Percentiles rank a stretch among this genome's conserved stretches.
phyloP scores from a whole-genome alignment of 1,140 invertebrate genomes.

The Calliphora vicina region DNA sequence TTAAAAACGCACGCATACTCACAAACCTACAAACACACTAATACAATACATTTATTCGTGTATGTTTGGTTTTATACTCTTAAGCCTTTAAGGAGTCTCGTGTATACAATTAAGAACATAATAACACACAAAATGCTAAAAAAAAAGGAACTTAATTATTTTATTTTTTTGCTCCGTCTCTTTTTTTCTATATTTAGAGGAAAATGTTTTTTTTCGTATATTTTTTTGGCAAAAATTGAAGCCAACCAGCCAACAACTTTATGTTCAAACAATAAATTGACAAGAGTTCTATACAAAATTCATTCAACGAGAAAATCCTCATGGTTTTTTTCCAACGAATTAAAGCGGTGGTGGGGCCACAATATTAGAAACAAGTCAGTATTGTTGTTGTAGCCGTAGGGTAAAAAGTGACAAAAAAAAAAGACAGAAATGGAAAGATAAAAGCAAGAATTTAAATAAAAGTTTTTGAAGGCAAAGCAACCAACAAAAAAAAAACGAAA shows the following conservation, averaged over 20 bases:
- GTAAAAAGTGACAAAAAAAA: no score
- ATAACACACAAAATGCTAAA: no score
- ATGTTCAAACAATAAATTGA: neutral
- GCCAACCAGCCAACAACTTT: neutral
- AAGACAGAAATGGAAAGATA: no score
- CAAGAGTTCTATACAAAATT: neutral
- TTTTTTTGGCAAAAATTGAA: neutral
- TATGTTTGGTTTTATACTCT: neutral
- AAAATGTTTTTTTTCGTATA: neutral
- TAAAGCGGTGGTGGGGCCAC: no score
- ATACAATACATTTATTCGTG: neutral
- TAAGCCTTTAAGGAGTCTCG: conserved; percentile 28
- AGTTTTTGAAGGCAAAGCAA: no score
- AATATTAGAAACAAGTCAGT: no score
- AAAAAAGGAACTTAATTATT: conserved; percentile 24
- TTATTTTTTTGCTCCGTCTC: neutral
- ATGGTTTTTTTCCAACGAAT: no score
- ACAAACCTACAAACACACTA: neutral
- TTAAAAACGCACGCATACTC: neutral
- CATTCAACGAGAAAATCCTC: no score
- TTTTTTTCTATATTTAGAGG: neutral
- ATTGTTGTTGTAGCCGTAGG: no score
- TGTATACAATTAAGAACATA: conserved; percentile 3
- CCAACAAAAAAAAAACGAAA: neutral
- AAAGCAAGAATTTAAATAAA: no score